Evolutionary conservation across 2,797 vertebrate genomes (phyloP).

Genomic region (Ataeniobius toweri): DNA sequence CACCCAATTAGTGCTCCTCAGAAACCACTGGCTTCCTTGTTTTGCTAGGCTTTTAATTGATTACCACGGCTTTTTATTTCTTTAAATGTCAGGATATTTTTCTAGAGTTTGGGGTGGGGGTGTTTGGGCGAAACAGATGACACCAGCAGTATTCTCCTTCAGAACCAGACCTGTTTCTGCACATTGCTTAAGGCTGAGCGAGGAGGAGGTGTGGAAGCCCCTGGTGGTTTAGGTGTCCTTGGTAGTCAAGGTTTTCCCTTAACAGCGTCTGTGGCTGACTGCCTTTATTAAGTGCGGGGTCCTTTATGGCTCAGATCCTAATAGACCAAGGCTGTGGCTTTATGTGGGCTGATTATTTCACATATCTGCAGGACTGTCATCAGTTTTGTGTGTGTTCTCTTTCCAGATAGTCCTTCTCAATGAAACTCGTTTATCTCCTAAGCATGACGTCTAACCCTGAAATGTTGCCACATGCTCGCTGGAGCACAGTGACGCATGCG

Average conservation of each 20-base stretch:
- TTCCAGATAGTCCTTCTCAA: constrained; percentile 1
- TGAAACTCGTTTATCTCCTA: constrained; percentile 29
- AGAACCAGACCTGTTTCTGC: constrained; percentile 39
- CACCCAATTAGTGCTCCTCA: constrained; percentile 42
- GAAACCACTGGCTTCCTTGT: constrained; percentile 58
- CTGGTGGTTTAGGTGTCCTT: constrained; percentile 45
- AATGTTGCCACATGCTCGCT: constrained; percentile 48
- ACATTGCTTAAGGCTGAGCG: constrained; percentile 37
- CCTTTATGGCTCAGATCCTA: constrained; percentile 56
- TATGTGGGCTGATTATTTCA: constrained; percentile 12
- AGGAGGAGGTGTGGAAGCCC: constrained; percentile 20
- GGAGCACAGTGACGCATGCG: constrained; percentile 56
- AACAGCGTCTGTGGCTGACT: constrained; percentile 53
- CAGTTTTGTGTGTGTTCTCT: constrained; percentile 18
- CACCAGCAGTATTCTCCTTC: constrained; percentile 62
- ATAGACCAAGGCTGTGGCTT: constrained; percentile 44
- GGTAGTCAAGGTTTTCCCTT: constrained; percentile 50
- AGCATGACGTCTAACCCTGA: constrained; percentile 55
- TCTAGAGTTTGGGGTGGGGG: constrained; percentile 1
- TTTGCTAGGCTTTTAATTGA: constrained; percentile 54
- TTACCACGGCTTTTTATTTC: constrained; percentile 57
- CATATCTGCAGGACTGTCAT: constrained; percentile 3
- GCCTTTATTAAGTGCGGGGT: constrained; percentile 62
- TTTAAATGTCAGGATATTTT: constrained; percentile 46
- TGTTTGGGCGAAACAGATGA: constrained; percentile 46